Percentiles rank a stretch among this genome's conserved stretches.
phyloP scores from a whole-genome alignment of 2,888 invertebrate species.

The Mythimna pallens region DNA sequence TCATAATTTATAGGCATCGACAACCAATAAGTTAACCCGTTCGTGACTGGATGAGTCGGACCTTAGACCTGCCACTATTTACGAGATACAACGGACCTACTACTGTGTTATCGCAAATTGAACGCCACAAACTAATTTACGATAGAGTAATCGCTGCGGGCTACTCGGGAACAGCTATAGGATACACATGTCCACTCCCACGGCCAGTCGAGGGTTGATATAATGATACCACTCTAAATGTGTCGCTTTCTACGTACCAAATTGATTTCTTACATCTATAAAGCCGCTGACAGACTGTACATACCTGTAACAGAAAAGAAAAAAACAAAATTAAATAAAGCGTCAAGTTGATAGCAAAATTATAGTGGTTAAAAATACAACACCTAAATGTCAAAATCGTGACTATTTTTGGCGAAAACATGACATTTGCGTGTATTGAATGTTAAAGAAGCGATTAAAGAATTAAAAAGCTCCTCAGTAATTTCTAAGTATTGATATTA shows the following conservation, averaged over 20 bases:
- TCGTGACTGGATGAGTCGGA: conserved; percentile 64
- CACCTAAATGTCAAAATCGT: conserved; percentile 33
- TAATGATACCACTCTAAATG: conserved; percentile 51
- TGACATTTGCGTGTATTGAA: conserved; percentile 42
- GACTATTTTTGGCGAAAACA: conserved; percentile 24
- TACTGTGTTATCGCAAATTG: conserved; percentile 77
- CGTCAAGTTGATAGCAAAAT: conserved; percentile 17
- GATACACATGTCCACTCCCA: conserved; percentile 63
- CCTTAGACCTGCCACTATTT: conserved; percentile 66
- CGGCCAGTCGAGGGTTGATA: conserved; percentile 45
- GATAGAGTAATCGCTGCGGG: conserved; percentile 68
- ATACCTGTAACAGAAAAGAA: conserved; percentile 76
- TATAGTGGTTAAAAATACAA: conserved; percentile 15
- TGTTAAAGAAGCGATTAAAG: conserved; percentile 21
- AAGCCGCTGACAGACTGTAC: conserved; percentile 48
- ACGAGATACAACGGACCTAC: conserved; percentile 70
- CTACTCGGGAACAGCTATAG: conserved; percentile 43
- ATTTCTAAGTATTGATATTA: conserved; percentile 34
- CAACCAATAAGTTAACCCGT: conserved; percentile 56
- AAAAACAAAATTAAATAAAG: conserved; percentile 48
- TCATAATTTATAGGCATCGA: conserved; percentile 57
- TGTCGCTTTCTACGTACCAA: conserved; percentile 67
- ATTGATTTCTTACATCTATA: conserved; percentile 48
- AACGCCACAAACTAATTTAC: conserved; percentile 75
- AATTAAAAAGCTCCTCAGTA: conserved; percentile 30